phyloP scores from a whole-genome alignment of 2,113 vertebrate genomes.

The Syngnathus floridae region DNA sequence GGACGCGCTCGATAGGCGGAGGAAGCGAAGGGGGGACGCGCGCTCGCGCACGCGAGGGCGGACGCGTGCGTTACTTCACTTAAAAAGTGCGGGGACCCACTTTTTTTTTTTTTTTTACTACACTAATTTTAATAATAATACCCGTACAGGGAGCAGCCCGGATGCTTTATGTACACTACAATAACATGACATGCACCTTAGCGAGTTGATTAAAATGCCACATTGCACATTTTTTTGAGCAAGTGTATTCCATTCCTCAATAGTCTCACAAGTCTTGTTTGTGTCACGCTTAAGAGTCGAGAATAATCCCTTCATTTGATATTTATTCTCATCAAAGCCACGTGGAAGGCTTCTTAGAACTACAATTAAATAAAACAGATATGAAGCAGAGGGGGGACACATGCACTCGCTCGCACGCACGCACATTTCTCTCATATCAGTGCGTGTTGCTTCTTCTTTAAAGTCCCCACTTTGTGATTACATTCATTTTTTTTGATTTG shows the following conservation, averaged over 20 bases:
- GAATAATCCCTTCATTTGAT: too few relatives aligned
- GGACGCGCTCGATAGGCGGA: constrained; percentile 57
- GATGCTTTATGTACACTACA: not conserved
- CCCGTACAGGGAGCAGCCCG: not conserved
- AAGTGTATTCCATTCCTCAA: not conserved
- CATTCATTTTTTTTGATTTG: too few relatives aligned
- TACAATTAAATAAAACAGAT: too few relatives aligned
- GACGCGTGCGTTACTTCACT: not conserved
- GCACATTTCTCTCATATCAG: too few relatives aligned
- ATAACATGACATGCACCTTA: not conserved
- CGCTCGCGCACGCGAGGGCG: not conserved
- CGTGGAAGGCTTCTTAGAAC: too few relatives aligned
- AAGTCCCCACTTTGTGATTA: too few relatives aligned
- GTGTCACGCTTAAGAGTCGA: too few relatives aligned
- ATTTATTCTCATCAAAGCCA: too few relatives aligned
- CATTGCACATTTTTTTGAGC: not conserved
- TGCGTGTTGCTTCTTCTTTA: too few relatives aligned
- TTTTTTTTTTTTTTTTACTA: not conserved
- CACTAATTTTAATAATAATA: not conserved
- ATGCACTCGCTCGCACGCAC: too few relatives aligned
- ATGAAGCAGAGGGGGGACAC: too few relatives aligned
- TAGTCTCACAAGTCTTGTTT: not conserved
- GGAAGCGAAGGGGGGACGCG: too few relatives aligned
- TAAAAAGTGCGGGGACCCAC: not conserved
- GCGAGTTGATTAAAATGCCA: not conserved